Percentiles rank a stretch among this genome's conserved stretches.
Evolutionary conservation across 2,113 vertebrate species (phyloP).

Genomic region (Campylomormyrus numenius): DNA sequence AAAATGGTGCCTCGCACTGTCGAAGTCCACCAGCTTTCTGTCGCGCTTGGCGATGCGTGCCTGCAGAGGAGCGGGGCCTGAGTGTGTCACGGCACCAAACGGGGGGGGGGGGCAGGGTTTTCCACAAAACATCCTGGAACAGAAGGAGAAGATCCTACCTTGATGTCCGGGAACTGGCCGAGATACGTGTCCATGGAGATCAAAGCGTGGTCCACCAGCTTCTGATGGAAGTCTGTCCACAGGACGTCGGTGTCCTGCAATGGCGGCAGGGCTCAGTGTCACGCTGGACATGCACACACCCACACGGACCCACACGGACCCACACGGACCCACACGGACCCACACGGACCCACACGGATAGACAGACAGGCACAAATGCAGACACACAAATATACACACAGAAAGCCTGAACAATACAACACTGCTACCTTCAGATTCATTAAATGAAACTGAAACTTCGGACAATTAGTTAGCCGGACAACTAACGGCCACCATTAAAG

Average conservation of each 20-base stretch:
- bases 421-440: background rate
- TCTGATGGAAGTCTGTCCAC: slow-evolving; percentile 90
- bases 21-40: slow-evolving; percentile 92
- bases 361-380: background rate
- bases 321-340: background rate
- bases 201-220: slow-evolving; percentile 78
- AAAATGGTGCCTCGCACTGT: slow-evolving; percentile 93
- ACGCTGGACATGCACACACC: background rate
- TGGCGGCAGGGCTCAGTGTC: background rate
- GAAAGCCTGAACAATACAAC: background rate
- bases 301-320: background rate
- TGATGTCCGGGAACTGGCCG: slow-evolving; percentile 89
- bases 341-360: background rate
- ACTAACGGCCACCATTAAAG: background rate
- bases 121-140: background rate
- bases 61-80: slow-evolving; percentile 45
- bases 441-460: background rate
- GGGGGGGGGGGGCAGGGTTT: background rate
- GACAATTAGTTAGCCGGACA: background rate
- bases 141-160: slow-evolving; percentile 57
- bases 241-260: slow-evolving; percentile 84
- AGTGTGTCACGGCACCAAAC: background rate
- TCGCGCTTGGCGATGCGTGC: slow-evolving; percentile 91
- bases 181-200: slow-evolving; percentile 83
- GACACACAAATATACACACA: background rate